Evolutionary conservation across 2,888 invertebrate species (phyloP).

Genomic region (Oasisia sp.): DNA sequence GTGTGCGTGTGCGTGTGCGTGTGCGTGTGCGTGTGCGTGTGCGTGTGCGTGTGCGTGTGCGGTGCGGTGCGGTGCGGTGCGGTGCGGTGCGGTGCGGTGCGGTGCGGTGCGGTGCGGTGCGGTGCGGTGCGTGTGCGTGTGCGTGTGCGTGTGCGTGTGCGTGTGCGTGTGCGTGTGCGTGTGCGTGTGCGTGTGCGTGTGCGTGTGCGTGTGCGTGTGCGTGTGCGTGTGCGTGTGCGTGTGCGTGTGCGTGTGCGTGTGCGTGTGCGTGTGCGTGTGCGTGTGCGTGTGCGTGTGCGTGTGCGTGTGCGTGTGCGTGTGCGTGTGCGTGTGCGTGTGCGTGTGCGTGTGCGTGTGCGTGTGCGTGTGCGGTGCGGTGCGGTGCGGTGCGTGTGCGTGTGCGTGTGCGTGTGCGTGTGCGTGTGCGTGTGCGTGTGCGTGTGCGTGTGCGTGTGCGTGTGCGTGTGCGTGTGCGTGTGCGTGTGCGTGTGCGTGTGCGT

Average conservation of each 20-base stretch:
- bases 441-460: slow-evolving; percentile 20
- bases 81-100: slow-evolving; percentile 22
- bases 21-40: background rate
- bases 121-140: background rate
- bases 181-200: slow-evolving; percentile 20
- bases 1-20: slow-evolving; percentile 23
- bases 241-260: slow-evolving; percentile 19
- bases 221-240: slow-evolving; percentile 21
- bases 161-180: background rate
- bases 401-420: slow-evolving; percentile 17
- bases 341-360: no score
- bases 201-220: slow-evolving; percentile 21
- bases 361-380: no score
- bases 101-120: no score
- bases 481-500: slow-evolving; percentile 22
- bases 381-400: background rate
- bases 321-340: no score
- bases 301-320: background rate
- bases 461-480: slow-evolving; percentile 19
- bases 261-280: slow-evolving; percentile 20
- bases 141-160: slow-evolving; percentile 20
- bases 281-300: slow-evolving; percentile 21
- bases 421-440: slow-evolving; percentile 21
- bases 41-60: no score
- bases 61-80: slow-evolving; percentile 19